Evolutionary conservation across 2,797 vertebrate genomes (phyloP).

Genomic region (Pyrocephalus nanus): DNA sequence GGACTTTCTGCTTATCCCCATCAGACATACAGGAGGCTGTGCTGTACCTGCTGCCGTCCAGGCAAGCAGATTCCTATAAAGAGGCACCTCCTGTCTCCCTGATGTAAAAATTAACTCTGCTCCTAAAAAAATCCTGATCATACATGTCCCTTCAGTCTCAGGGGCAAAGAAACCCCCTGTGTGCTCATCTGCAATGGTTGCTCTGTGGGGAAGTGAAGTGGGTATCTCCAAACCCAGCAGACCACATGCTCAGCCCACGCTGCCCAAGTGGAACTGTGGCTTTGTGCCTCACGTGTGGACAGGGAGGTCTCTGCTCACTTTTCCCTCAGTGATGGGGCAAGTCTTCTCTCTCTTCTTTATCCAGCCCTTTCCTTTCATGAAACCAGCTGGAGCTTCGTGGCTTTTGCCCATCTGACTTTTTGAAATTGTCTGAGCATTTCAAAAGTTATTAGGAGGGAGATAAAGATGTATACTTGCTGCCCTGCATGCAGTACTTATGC

Average conservation of each 20-base stretch:
- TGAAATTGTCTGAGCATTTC: neutral
- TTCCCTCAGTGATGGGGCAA: neutral
- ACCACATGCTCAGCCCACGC: fast-evolving
- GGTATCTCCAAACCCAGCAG: neutral
- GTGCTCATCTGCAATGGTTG: neutral
- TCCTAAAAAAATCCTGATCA: neutral
- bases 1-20: neutral
- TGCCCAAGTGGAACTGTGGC: fast-evolving
- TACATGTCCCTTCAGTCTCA: neutral
- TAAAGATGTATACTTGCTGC: neutral
- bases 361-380: neutral
- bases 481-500: neutral
- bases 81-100: neutral
- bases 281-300: fast-evolving
- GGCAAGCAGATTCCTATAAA: neutral
- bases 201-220: neutral
- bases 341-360: neutral
- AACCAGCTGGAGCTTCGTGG: neutral
- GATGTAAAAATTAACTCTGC: neutral
- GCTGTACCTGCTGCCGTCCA: neutral
- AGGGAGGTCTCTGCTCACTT: neutral
- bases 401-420: neutral
- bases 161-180: neutral
- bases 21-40: neutral
- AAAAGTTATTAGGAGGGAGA: neutral